These are phyloP conservation scores for Nomia melanderi DNA, from an alignment of 1,140 invertebrate species.

Conservation along the genomic window DNA sequence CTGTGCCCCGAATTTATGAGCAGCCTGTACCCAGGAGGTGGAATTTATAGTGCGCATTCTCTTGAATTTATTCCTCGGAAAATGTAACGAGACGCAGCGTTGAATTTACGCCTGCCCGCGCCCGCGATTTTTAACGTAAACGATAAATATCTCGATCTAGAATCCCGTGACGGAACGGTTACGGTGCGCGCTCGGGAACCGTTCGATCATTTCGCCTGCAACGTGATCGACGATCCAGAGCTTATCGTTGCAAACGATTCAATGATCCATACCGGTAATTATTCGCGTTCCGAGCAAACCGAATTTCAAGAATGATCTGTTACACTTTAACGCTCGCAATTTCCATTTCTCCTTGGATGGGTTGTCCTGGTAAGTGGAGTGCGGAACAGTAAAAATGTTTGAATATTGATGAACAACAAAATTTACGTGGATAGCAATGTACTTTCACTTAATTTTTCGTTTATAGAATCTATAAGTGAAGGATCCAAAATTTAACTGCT, in stretches of 20 bases:
- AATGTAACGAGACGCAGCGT: conserved; percentile 46
- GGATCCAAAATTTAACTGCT: no score
- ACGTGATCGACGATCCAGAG: conserved; percentile 12
- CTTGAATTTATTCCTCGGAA: conserved; percentile 52
- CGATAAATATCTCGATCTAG: conserved; percentile 43
- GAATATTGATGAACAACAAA: no score
- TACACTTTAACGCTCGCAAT: background rate
- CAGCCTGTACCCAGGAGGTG: conserved; percentile 31
- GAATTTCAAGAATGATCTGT: background rate
- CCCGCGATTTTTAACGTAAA: conserved; percentile 35
- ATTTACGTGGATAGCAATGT: no score
- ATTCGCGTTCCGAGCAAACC: background rate
- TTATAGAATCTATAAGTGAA: no score
- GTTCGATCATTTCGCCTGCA: conserved; percentile 21
- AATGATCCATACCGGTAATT: background rate
- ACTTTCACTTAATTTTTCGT: no score
- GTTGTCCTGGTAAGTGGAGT: no score
- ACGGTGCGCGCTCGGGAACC: background rate
- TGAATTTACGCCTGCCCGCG: conserved; percentile 40
- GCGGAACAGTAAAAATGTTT: no score
- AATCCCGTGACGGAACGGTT: conserved; percentile 8
- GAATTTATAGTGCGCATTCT: conserved; percentile 53
- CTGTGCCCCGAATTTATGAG: conserved; percentile 44
- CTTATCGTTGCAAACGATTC: conserved; percentile 2
- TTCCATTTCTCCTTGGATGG: background rate